These are phyloP conservation scores for Scaptomyza montana DNA, from an alignment of 1,140 invertebrate genomes.

Conservation along the genomic window DNA sequence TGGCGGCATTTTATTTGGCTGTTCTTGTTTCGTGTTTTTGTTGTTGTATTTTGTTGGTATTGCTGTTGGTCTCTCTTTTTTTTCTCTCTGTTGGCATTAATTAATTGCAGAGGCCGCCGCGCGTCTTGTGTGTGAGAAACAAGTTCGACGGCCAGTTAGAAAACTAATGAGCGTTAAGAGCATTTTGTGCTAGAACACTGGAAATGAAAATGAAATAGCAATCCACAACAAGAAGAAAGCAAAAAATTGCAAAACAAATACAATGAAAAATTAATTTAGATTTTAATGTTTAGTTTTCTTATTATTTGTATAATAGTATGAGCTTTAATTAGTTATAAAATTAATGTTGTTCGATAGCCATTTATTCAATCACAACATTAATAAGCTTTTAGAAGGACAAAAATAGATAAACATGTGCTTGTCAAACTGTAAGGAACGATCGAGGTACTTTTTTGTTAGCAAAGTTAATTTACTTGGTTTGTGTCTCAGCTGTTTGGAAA, in stretches of 20 bases:
- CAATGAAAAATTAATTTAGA: constrained; percentile 10
- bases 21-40: constrained; percentile 53
- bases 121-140: constrained; percentile 65
- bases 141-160: constrained; percentile 58
- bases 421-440: neutral
- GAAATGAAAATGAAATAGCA: constrained; percentile 73
- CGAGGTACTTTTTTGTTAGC: neutral
- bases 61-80: constrained; percentile 37
- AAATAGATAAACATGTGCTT: neutral
- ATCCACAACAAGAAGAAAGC: constrained; percentile 38
- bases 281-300: neutral
- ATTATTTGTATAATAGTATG: too few species aligned
- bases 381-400: neutral
- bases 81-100: constrained; percentile 59
- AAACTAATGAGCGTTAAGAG: constrained; percentile 77
- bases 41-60: constrained; percentile 16
- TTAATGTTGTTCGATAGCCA: too few species aligned
- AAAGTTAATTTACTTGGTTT: neutral
- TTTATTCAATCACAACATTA: too few species aligned
- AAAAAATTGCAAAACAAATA: constrained; percentile 28
- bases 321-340: too few species aligned
- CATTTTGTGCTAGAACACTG: constrained; percentile 50
- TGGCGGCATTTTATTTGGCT: constrained; percentile 73
- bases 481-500: neutral
- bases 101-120: constrained; percentile 70